Conservation (phyloP, 1,140 invertebrate species). For the Hylyphantes graminicola region DNA sequence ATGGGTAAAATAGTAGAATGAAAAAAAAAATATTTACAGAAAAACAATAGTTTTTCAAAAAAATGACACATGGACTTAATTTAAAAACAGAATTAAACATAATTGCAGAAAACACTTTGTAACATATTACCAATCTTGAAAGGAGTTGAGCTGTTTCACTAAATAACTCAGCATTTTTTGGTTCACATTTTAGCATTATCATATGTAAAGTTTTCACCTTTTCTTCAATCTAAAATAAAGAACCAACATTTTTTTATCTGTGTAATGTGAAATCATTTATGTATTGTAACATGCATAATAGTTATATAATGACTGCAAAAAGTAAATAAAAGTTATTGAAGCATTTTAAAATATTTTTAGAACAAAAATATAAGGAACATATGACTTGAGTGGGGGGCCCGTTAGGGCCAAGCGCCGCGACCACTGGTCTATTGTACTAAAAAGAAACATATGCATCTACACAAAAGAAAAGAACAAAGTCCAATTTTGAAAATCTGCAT, state of each 20-base stretch:
- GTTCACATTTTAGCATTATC: conserved; percentile 70
- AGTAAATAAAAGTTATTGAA: too few species aligned
- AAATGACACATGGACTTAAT: neutral
- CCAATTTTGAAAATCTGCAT: too few species aligned
- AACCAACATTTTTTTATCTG: conserved; percentile 35
- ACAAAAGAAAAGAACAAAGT: too few species aligned
- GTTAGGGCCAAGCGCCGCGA: too few species aligned
- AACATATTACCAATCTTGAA: conserved; percentile 73
- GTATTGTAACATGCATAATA: neutral
- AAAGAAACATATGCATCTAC: too few species aligned
- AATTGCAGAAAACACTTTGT: neutral
- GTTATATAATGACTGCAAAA: neutral
- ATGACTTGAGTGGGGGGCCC: too few species aligned
- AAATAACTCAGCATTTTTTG: conserved; percentile 79
- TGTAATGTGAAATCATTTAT: conserved; percentile 9
- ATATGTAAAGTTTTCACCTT: conserved; percentile 20
- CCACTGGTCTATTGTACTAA: too few species aligned
- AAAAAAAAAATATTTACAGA: neutral
- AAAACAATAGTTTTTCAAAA: neutral
- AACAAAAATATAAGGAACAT: too few species aligned
- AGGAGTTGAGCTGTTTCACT: conserved; percentile 80
- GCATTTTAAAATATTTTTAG: too few species aligned
- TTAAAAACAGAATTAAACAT: neutral
- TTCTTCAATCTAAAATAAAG: conserved; percentile 73
- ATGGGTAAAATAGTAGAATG: neutral